phyloP scores from a whole-genome alignment of 2,113 vertebrate genomes.

The Ramphastos sulfuratus region DNA sequence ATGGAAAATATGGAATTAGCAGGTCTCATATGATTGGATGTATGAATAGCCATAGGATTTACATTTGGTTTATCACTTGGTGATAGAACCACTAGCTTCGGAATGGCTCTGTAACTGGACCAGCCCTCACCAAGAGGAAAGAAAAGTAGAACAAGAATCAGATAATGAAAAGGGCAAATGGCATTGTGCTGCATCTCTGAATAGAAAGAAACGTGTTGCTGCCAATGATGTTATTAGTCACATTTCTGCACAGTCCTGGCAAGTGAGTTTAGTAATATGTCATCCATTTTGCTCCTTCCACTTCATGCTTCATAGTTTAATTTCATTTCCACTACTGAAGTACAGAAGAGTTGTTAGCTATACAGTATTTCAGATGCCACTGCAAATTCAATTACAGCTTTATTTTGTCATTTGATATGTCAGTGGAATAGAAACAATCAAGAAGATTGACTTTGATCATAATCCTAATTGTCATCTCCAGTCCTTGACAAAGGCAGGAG shows the following conservation, averaged over 20 bases:
- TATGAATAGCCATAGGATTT: neutral
- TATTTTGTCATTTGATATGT: constrained; percentile 65
- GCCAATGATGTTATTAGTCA: neutral
- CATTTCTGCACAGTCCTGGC: neutral
- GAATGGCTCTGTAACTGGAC: neutral
- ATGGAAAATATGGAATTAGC: neutral
- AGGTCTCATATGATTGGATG: neutral
- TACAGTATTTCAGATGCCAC: constrained; percentile 43
- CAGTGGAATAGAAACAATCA: constrained; percentile 69
- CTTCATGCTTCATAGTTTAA: constrained; percentile 1
- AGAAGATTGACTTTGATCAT: constrained; percentile 67
- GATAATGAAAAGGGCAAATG: neutral
- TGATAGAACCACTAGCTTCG: neutral
- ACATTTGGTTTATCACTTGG: neutral
- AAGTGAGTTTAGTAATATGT: constrained; percentile 21
- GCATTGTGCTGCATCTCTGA: neutral
- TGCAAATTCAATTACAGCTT: constrained; percentile 66
- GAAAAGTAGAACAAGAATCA: neutral
- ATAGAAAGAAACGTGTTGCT: neutral
- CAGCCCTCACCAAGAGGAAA: neutral
- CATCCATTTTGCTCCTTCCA: constrained; percentile 32
- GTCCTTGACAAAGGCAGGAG: constrained; percentile 44
- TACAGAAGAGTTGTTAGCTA: constrained; percentile 37
- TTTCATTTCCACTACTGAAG: constrained; percentile 30
- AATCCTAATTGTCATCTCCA: constrained; percentile 61